phyloP scores from a whole-genome alignment of 2,113 vertebrate species.

The Dipodomys merriami region DNA sequence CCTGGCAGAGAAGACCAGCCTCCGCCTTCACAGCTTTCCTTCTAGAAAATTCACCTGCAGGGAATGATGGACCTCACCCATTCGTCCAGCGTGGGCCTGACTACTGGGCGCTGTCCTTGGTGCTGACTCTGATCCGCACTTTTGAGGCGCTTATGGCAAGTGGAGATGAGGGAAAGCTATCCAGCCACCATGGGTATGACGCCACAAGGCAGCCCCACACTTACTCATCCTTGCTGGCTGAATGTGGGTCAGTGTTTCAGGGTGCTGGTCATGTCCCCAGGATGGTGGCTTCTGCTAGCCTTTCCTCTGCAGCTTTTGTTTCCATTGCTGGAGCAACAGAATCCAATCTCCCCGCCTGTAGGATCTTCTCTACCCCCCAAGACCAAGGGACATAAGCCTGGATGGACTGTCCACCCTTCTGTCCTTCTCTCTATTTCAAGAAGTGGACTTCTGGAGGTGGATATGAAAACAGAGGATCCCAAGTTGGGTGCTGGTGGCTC shows the following conservation, averaged over 20 bases:
- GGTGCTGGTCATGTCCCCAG: too few species aligned
- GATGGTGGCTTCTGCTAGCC: background rate
- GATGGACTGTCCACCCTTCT: rapidly evolving
- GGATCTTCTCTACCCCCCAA: too few species aligned
- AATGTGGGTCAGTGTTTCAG: background rate
- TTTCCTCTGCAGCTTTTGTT: background rate
- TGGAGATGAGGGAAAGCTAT: background rate
- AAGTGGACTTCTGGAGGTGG: background rate
- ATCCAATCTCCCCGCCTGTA: too few species aligned
- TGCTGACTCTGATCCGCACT: background rate
- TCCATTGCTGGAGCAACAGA: too few species aligned
- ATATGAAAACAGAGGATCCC: too few species aligned
- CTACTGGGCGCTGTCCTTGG: too few species aligned
- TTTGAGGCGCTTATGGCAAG: background rate
- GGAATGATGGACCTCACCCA: background rate
- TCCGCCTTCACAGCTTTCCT: background rate
- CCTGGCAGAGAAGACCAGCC: background rate
- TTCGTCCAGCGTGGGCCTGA: background rate
- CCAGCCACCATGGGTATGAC: too few species aligned
- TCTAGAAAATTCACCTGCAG: background rate
- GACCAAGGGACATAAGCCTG: too few species aligned
- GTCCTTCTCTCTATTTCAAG: background rate
- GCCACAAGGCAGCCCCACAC: too few species aligned
- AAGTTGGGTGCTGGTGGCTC: too few species aligned
- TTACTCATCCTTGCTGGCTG: rapidly evolving